Evolutionary conservation across 1,140 invertebrate genomes (phyloP).

Genomic region (Pemphigus obesinymphae): DNA sequence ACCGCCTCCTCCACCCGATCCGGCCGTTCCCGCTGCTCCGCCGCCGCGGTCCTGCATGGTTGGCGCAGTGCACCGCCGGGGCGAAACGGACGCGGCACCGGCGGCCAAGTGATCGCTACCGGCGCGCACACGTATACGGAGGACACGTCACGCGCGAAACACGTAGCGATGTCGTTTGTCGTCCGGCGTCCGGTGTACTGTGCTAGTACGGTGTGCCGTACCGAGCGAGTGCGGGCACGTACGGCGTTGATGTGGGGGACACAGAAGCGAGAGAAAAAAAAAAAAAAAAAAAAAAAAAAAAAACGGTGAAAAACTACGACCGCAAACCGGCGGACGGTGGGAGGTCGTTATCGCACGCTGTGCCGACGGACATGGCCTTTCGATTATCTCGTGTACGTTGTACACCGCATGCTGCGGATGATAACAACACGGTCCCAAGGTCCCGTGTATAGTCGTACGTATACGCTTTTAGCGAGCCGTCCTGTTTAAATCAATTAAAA

Average conservation of each 20-base stretch:
- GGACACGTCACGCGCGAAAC: not conserved
- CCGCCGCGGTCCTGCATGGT: no score
- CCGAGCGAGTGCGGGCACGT: not conserved
- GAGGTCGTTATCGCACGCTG: conserved; percentile 38
- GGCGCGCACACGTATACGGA: not conserved
- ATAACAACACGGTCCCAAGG: conserved; percentile 34
- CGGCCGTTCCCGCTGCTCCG: no score
- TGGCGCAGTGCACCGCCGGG: no score
- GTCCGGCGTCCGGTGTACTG: not conserved
- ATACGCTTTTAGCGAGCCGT: not conserved
- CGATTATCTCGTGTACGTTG: conserved; percentile 8
- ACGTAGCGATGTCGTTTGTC: not conserved
- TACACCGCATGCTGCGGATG: conserved; percentile 37
- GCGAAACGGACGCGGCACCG: not conserved
- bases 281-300: not conserved
- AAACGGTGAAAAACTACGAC: no score
- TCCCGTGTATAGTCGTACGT: no score
- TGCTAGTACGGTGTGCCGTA: not conserved
- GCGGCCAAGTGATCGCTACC: not conserved
- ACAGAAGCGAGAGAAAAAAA: no score
- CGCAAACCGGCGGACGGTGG: not conserved
- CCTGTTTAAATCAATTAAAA: not conserved
- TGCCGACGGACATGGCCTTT: conserved; percentile 36
- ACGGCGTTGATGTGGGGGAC: not conserved
- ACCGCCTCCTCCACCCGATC: not conserved